Conservation (phyloP, 2,113 vertebrate species). For the Menidia beryllina region DNA sequence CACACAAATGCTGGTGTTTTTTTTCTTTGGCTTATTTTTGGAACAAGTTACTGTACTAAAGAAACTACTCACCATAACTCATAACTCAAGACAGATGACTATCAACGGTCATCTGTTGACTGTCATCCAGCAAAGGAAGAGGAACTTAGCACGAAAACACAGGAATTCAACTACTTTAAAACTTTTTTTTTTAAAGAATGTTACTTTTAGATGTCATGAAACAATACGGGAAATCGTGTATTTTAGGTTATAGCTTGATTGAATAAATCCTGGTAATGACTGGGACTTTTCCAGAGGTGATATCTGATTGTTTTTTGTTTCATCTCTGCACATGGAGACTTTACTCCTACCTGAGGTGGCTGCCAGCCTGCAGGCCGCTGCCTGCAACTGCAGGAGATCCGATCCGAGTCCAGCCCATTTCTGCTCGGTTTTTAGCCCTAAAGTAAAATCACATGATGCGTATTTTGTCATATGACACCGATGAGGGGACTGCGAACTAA, state of each 20-base stretch:
- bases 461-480: conserved; percentile 79
- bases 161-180: no score
- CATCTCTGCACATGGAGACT: no score
- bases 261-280: no score
- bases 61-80: conserved; percentile 2
- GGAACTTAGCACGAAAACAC: neutral
- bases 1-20: neutral
- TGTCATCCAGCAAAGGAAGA: neutral
- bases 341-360: neutral
- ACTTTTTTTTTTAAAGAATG: no score
- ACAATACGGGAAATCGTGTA: no score
- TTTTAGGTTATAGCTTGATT: no score
- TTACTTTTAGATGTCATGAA: no score
- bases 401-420: conserved; percentile 23
- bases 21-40: neutral
- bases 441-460: conserved; percentile 82
- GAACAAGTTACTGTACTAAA: conserved; percentile 18
- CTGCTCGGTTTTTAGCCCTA: conserved; percentile 33
- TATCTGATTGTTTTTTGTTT: no score
- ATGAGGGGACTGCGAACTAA: conserved; percentile 42
- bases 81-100: no score
- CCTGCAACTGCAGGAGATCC: conserved; percentile 16
- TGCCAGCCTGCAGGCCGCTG: conserved; percentile 41
- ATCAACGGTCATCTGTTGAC: neutral
- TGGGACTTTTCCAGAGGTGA: no score